Evolutionary conservation across 2,113 vertebrate genomes (phyloP).

Genomic region (Daubentonia madagascariensis): DNA sequence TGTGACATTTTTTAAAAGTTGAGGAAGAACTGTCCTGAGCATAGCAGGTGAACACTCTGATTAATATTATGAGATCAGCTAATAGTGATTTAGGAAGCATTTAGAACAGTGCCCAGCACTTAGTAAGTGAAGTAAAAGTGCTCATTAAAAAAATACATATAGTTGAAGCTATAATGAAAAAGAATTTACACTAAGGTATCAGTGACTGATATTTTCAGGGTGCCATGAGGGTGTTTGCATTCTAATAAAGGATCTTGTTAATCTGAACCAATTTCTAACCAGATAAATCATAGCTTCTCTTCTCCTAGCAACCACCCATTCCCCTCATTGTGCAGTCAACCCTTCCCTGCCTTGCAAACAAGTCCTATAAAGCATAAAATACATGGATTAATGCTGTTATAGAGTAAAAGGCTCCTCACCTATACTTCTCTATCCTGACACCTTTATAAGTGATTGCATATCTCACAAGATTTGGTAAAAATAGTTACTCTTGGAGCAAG

Average conservation of each 20-base stretch:
- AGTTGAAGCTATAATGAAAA: constrained; percentile 19
- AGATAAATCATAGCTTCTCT: constrained; percentile 14
- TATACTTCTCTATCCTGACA: not conserved
- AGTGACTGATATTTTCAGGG: constrained; percentile 3
- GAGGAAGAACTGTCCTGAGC: not conserved
- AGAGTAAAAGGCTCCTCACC: not conserved
- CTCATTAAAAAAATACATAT: not conserved
- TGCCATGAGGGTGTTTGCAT: not conserved
- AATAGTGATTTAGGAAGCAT: not conserved
- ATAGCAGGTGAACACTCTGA: not conserved
- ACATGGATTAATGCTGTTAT: not conserved
- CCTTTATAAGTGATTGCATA: not conserved
- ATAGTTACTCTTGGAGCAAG: not conserved
- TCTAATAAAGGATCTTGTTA: not conserved
- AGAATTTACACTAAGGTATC: constrained; percentile 2
- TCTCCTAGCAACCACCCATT: not conserved
- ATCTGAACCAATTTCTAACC: constrained; percentile 22
- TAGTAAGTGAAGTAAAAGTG: not conserved
- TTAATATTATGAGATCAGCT: not conserved
- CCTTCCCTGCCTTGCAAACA: not conserved
- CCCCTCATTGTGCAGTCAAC: not conserved
- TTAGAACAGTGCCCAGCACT: not conserved
- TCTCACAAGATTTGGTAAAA: constrained; percentile 6
- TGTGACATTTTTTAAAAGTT: not conserved
- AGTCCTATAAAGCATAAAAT: not conserved